Evolutionary conservation across 2,888 invertebrate species (phyloP).

Genomic region (Drosophila affinis): DNA sequence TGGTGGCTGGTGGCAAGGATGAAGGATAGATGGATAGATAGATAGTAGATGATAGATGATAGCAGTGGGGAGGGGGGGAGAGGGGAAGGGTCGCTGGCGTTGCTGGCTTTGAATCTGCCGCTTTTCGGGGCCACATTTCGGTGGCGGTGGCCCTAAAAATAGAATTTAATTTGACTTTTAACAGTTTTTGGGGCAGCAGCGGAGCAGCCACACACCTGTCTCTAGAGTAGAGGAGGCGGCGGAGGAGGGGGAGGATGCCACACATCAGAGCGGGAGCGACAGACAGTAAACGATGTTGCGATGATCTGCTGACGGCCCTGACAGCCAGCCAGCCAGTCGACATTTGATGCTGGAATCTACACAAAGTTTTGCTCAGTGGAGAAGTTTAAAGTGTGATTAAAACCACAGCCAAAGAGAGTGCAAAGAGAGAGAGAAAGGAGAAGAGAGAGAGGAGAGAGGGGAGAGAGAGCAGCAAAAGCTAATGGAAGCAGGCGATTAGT

Average conservation of each 20-base stretch:
- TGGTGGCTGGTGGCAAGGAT: neutral
- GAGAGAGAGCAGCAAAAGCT: conserved; percentile 6
- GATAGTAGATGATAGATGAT: neutral
- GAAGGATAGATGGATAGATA: neutral
- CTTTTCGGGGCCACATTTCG: conserved; percentile 47
- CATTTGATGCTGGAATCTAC: neutral
- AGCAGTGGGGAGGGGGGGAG: neutral
- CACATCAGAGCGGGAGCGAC: neutral
- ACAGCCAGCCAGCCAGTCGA: neutral
- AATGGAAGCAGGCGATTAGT: conserved; percentile 61
- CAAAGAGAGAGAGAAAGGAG: neutral
- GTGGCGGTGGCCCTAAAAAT: conserved; percentile 55
- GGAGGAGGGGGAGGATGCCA: neutral
- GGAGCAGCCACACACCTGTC: conserved; percentile 35
- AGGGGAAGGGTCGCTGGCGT: conserved; percentile 21
- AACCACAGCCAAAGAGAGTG: neutral
- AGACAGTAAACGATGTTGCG: neutral
- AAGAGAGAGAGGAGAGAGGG: neutral
- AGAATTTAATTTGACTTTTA: conserved; percentile 75
- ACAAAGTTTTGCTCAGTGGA: neutral
- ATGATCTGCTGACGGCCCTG: neutral
- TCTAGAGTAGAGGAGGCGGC: conserved; percentile 12
- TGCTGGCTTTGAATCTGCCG: conserved; percentile 12
- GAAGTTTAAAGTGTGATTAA: neutral
- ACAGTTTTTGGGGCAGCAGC: conserved; percentile 13